These are phyloP conservation scores for Merops nubicus DNA, from an alignment of 2,113 vertebrate species.

Conservation along the genomic window DNA sequence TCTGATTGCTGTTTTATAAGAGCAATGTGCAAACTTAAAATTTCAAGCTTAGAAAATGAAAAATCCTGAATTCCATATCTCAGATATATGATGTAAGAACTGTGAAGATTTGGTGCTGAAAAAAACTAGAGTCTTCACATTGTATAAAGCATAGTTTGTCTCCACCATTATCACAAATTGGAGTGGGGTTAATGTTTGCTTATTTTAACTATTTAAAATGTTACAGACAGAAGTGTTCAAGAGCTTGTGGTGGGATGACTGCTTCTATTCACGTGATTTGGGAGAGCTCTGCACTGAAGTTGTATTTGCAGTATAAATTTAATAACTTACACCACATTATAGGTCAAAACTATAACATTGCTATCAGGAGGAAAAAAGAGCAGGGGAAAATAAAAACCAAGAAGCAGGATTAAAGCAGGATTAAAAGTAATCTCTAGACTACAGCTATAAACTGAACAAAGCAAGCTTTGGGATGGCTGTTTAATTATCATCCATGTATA, in stretches of 20 bases:
- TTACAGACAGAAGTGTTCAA: not conserved
- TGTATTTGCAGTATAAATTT: not conserved
- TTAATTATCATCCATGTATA: conserved; percentile 56
- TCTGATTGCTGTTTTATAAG: not conserved
- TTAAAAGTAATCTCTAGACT: not conserved
- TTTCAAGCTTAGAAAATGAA: not conserved
- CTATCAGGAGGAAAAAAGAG: not conserved
- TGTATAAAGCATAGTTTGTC: not conserved
- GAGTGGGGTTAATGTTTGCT: not conserved
- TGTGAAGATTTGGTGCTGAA: not conserved
- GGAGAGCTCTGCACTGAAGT: not conserved
- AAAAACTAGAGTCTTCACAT: rapidly evolving
- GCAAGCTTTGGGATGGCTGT: conserved; percentile 3
- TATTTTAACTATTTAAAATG: not conserved
- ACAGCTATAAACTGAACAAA: conserved; percentile 20
- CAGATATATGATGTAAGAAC: not conserved
- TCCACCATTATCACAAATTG: not conserved
- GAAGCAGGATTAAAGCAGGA: not conserved
- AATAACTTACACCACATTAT: not conserved
- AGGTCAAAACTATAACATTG: not conserved
- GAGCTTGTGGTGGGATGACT: not conserved
- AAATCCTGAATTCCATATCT: not conserved
- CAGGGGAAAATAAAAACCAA: not conserved
- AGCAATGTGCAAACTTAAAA: not conserved
- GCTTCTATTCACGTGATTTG: not conserved